A percentile compares a stretch with the other conserved stretches of the same genome.
Conservation (phyloP, 2,113 vertebrate genomes). For the Leptocoma aspasia region DNA sequence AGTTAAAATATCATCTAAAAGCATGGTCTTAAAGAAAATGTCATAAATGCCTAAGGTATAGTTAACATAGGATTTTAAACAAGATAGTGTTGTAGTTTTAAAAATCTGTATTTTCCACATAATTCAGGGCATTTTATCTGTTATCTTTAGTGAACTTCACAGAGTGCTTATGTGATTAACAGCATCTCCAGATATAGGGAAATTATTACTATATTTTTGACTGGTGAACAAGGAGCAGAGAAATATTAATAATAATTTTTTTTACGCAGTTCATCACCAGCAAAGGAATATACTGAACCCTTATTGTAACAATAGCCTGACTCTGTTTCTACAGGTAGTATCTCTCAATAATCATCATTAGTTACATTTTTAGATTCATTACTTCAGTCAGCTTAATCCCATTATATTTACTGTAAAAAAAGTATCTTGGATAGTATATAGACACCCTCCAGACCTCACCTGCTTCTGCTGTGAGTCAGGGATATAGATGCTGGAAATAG, state of each 20-base stretch:
- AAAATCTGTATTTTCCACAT: neutral
- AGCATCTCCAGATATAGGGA: neutral
- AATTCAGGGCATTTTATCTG: neutral
- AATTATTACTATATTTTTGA: neutral
- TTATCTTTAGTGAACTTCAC: neutral
- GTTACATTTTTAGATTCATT: neutral
- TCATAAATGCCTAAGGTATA: neutral
- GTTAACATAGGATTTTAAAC: neutral
- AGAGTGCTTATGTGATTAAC: neutral
- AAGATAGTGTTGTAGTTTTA: neutral
- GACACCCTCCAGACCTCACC: neutral
- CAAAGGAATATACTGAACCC: neutral
- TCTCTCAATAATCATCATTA: neutral
- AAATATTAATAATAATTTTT: neutral
- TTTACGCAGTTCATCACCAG: neutral
- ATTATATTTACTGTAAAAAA: neutral
- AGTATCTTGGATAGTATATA: neutral
- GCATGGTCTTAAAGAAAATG: neutral
- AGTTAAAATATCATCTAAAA: neutral
- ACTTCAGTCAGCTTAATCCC: neutral
- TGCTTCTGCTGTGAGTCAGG: neutral
- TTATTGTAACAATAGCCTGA: neutral
- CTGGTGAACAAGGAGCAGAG: neutral
- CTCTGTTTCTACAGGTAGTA: neutral
- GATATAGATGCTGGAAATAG: neutral